These are phyloP conservation scores for Drosophila mayaguana DNA, from an alignment of 2,888 invertebrate genomes.

Conservation along the genomic window DNA sequence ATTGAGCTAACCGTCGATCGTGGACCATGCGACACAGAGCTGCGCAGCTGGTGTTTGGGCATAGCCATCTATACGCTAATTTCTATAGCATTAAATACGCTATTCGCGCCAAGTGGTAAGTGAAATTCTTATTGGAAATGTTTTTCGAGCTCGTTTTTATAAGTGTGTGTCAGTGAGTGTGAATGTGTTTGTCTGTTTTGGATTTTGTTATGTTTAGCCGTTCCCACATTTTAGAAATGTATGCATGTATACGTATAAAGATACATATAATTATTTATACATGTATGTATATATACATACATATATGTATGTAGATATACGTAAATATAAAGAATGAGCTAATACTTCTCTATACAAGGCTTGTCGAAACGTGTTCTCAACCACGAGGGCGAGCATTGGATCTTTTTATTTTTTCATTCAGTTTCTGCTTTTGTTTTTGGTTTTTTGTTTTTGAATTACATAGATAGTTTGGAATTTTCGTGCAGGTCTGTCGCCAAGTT, in stretches of 20 bases:
- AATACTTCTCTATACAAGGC: slow-evolving; percentile 54
- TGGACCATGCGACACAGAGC: slow-evolving; percentile 65
- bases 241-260: slow-evolving; percentile 1
- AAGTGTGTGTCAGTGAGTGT: not conserved
- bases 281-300: not conserved
- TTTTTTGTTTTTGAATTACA: slow-evolving; percentile 22
- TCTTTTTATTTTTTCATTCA: slow-evolving; percentile 1
- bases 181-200: not conserved
- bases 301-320: slow-evolving; percentile 3
- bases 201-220: slow-evolving; percentile 1
- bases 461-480: slow-evolving; percentile 41
- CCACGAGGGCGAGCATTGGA: slow-evolving; percentile 9
- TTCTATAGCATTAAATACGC: slow-evolving; percentile 41
- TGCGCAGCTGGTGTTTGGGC: slow-evolving; percentile 69
- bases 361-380: slow-evolving; percentile 56
- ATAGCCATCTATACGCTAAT: slow-evolving; percentile 69
- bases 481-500: slow-evolving; percentile 58
- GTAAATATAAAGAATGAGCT: slow-evolving; percentile 63
- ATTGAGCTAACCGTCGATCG: slow-evolving; percentile 69
- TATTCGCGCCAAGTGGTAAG: slow-evolving; percentile 64
- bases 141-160: not conserved
- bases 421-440: slow-evolving; percentile 9
- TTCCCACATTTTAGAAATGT: slow-evolving; percentile 1
- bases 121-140: slow-evolving; percentile 13
- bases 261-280: slow-evolving; percentile 5